These are phyloP conservation scores for Pseudorhiza aurosa DNA, from an alignment of 30 jellyfish, hydroid and myxozoan genomes.

Conservation along the genomic window DNA sequence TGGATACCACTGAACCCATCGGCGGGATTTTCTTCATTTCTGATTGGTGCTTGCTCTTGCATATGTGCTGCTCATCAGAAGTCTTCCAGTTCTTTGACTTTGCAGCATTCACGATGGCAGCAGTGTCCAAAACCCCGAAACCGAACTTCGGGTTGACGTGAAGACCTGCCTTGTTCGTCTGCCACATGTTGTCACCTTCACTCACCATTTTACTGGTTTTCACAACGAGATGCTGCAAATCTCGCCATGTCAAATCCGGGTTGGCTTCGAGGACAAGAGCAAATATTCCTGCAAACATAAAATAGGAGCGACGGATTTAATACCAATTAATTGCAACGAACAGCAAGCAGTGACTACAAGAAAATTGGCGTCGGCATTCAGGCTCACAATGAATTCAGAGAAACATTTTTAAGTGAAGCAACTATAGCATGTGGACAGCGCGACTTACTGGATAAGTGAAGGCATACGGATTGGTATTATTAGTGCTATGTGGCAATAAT, in stretches of 20 bases:
- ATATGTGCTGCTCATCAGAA: slow-evolving; percentile 81
- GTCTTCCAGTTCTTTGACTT: slow-evolving; percentile 84
- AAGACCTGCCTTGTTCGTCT: slow-evolving; percentile 90
- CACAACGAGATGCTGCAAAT: slow-evolving; percentile 90
- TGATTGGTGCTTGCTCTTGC: slow-evolving; percentile 62
- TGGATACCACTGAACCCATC: slow-evolving; percentile 38
- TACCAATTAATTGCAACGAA: too few species aligned
- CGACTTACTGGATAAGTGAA: too few species aligned
- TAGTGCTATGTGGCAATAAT: too few species aligned
- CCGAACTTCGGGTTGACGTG: slow-evolving; percentile 90
- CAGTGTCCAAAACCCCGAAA: slow-evolving; percentile 94
- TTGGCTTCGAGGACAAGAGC: slow-evolving; percentile 97
- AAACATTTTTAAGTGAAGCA: too few species aligned
- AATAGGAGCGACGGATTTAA: too few species aligned
- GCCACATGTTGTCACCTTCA: slow-evolving; percentile 90
- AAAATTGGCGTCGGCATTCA: too few species aligned
- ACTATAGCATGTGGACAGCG: too few species aligned
- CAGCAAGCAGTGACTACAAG: too few species aligned
- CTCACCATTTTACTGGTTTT: slow-evolving; percentile 79
- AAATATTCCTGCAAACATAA: slow-evolving; percentile 75
- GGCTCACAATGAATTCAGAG: too few species aligned
- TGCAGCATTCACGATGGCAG: slow-evolving; percentile 81
- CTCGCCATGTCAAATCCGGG: slow-evolving; percentile 93
- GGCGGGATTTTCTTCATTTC: slow-evolving; percentile 59
- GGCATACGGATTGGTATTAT: too few species aligned